phyloP scores from a whole-genome alignment of 2,797 vertebrate genomes.

The Smutsia temminckii region DNA sequence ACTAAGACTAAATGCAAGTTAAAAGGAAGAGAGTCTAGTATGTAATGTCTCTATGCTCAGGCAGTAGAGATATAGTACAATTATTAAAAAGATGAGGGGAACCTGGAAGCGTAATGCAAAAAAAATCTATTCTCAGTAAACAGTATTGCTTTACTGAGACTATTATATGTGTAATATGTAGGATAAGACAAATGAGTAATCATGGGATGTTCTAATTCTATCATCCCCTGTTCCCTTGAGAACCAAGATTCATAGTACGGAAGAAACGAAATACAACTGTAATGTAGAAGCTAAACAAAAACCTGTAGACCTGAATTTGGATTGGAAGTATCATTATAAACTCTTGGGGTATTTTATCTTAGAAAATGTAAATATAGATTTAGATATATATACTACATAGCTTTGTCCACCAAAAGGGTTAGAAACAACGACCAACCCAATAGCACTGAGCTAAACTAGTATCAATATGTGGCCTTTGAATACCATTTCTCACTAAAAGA shows the following conservation, averaged over 20 bases:
- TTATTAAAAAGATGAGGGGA: neutral
- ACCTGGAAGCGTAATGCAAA: neutral
- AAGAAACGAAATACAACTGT: neutral
- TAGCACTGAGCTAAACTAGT: neutral
- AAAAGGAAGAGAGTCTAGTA: neutral
- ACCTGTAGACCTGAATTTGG: neutral
- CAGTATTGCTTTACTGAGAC: neutral
- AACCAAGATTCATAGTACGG: neutral
- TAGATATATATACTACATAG: neutral
- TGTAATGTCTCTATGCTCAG: neutral
- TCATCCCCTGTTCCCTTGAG: neutral
- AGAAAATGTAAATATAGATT: neutral
- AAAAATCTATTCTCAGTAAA: neutral
- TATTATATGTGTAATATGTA: neutral
- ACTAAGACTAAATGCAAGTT: neutral
- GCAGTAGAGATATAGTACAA: neutral
- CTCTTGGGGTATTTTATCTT: neutral
- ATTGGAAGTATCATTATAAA: constrained; percentile 15
- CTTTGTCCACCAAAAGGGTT: neutral
- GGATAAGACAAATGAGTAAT: neutral
- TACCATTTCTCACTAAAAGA: neutral
- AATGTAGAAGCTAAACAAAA: neutral
- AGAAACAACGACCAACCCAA: neutral
- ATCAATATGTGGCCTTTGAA: neutral
- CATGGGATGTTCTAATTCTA: neutral